These are phyloP conservation scores for Conomelus anceps DNA, from an alignment of 2,888 invertebrate species.

Conservation along the genomic window DNA sequence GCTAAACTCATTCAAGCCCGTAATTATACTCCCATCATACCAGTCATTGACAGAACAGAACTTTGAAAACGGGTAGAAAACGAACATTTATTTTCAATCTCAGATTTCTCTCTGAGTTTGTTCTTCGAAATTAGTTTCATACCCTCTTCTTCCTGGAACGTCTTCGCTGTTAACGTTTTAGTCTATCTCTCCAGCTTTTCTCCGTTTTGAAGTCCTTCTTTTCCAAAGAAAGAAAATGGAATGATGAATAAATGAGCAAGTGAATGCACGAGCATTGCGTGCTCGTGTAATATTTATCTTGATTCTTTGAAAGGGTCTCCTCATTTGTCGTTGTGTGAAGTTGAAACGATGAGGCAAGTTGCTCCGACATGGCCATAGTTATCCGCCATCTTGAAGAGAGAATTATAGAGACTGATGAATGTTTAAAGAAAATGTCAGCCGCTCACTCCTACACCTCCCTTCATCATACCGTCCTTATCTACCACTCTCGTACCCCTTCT, in stretches of 20 bases:
- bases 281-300: not conserved
- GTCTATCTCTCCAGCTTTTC: not conserved
- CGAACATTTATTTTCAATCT: not conserved
- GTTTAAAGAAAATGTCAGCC: conserved; percentile 10
- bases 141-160: not conserved
- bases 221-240: not conserved
- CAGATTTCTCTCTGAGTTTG: not conserved
- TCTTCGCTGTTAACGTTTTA: not conserved
- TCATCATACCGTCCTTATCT: not conserved
- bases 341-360: not conserved
- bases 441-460: not conserved
- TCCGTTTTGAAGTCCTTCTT: not conserved
- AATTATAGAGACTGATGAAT: conserved; percentile 5
- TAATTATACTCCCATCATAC: not conserved
- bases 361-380: not conserved
- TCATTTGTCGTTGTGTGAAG: not conserved
- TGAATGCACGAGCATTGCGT: not conserved
- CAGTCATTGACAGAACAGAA: not conserved
- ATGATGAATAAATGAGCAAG: not conserved
- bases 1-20: not conserved
- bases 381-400: not conserved
- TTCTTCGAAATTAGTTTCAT: not conserved
- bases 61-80: not conserved
- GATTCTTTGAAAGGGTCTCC: not conserved
- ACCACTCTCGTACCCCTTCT: not conserved